These are phyloP conservation scores for Todiramphus chloris DNA, from an alignment of 2,113 vertebrate genomes.

Conservation along the genomic window DNA sequence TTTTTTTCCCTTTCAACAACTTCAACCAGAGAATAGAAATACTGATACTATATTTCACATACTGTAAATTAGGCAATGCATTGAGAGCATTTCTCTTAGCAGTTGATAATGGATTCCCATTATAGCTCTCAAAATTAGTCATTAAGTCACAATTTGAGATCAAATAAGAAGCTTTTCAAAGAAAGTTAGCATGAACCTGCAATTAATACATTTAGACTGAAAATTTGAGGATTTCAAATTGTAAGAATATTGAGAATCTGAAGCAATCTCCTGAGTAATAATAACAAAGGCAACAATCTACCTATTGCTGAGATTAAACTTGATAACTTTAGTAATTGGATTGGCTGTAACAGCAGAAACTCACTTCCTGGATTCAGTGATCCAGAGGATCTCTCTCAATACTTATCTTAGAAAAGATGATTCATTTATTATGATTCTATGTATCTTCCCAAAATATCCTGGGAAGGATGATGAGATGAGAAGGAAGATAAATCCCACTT, in stretches of 20 bases:
- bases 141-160: constrained; percentile 5
- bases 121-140: constrained; percentile 38
- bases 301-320: neutral
- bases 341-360: neutral
- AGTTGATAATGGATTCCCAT: constrained; percentile 21
- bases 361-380: neutral
- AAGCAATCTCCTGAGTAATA: neutral
- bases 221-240: neutral
- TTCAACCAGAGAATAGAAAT: neutral
- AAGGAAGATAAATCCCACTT: neutral
- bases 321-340: neutral
- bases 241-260: neutral
- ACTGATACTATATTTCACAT: neutral
- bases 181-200: constrained; percentile 11
- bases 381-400: neutral
- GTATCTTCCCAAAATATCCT: neutral
- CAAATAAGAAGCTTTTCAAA: constrained; percentile 33
- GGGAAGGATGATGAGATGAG: neutral
- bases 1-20: neutral
- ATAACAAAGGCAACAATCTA: neutral
- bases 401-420: neutral
- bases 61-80: neutral
- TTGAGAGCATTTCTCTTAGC: constrained; percentile 7
- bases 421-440: neutral
- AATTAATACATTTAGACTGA: constrained; percentile 31